Conservation (phyloP, 2,113 vertebrate genomes). For the Rhadina sibilatrix region DNA sequence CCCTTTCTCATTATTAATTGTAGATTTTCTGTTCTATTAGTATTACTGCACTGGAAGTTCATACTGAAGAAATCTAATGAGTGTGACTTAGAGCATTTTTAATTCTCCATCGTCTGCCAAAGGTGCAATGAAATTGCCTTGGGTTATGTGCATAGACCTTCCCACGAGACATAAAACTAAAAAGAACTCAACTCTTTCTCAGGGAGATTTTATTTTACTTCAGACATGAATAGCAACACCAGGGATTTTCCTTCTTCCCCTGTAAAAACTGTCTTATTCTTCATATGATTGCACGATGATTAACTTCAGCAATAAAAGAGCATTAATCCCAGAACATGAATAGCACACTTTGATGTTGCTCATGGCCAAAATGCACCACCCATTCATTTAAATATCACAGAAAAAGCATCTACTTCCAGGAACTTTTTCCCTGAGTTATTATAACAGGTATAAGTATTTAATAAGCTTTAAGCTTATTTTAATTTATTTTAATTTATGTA, state of each 20-base stretch:
- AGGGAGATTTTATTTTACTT: conserved; percentile 40
- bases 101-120: conserved; percentile 23
- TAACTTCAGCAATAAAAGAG: conserved; percentile 53
- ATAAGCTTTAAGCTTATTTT: conserved; percentile 54
- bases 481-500: conserved; percentile 54
- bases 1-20: conserved; percentile 33
- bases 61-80: conserved; percentile 20
- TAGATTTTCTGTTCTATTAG: conserved; percentile 26
- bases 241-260: conserved; percentile 48
- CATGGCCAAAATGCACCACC: conserved; percentile 31
- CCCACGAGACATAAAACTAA: conserved; percentile 10
- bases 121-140: conserved; percentile 36
- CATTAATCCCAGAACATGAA: conserved; percentile 71
- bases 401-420: conserved; percentile 14
- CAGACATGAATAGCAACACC: conserved; percentile 17
- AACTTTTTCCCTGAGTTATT: conserved; percentile 23
- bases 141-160: neutral
- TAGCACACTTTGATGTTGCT: conserved; percentile 74
- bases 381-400: conserved; percentile 78
- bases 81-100: conserved; percentile 13
- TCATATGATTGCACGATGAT: conserved; percentile 62
- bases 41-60: neutral
- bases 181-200: conserved; percentile 40
- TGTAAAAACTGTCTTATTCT: conserved; percentile 49
- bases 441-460: conserved; percentile 64